Evolutionary conservation across 2,888 invertebrate genomes (phyloP), one percentile per base, ranked within the genome.

Genomic region (Pyrrhosoma nymphula): DNA sequence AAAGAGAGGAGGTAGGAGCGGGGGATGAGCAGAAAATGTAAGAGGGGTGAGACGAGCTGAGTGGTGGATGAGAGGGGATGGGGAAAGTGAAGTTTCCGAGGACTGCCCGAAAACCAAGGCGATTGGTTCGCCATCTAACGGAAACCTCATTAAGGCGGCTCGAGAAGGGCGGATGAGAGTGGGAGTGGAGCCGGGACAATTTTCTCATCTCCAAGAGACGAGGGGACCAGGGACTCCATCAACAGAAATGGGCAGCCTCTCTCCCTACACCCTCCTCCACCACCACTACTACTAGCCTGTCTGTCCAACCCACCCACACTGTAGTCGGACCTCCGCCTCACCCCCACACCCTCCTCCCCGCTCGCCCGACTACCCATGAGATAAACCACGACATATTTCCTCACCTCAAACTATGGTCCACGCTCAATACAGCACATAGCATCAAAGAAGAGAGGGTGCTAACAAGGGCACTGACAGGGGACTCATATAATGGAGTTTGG

Each of bases 51-150:
- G 91, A 63, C 56, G 56, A 90, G 90, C n/a, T 18, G 30, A 56
- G 90, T 56, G 90, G 56, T 90, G 91, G 63, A 63, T 39, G 91
- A 39, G 91, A 91, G 56, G 35, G 82, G 35, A 26, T 8, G 69
- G 10, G 23, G 90, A 30, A 39, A 91, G 56, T 60, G 91, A 56
- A 91, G 90, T 91, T 91, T 35, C 26, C 63, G 91, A 91, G 91
- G 35, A 63, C 35, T 0, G 63, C 82, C 35, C 60, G 20, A 82
- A 35, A 91, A 60, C 90, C 91, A 60, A 35, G 60, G 60, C 63
- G 91, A 91, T 91, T 63, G 91, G 91, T 63, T 63, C 91, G 35
- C 91, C 91, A 91, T 91, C 82, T 63, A 69, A 35, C 91, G 91
- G 35, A 69, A 69, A 91, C 63, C 91, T 91, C 91, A 91, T 91